Base-by-base conservation (phyloP, 2,797 vertebrate genomes). In the Phrynocephalus forsythii region DNA sequence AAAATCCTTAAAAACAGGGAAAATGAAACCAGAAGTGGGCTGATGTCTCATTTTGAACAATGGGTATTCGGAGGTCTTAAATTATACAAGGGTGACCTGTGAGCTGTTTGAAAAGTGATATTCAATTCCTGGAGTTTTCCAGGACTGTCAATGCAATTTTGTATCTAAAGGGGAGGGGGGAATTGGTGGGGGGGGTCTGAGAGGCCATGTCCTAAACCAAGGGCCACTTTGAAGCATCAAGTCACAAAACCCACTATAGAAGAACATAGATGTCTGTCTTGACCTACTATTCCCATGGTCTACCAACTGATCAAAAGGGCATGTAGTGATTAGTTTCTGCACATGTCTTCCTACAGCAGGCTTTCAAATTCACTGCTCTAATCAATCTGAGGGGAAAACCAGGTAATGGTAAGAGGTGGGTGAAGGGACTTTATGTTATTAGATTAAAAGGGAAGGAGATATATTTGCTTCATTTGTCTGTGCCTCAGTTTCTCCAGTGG, bases 401-500 rank as follows among this genome's bases (percentile, higher is more conserved):
- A 84, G 44, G 68, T 52, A 84, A 33, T 66, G 22, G 16, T 73
- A 67, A 84, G 3, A 73, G 72, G 80, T 77, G 26, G 22, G 7
- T 75, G 50, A 67, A 56, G 11, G 81, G 77, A 3, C 1, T 80
- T 44, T 8, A 16, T n/a, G n/a, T 44, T n/a, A 1, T 83, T 82
- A n/a, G 0, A 66, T 75, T 44, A 15, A 8, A 30, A 33, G 6
- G 44, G 78, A 22, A 84, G 82, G 48, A 38, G 26, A 13, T 15
- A 33, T 38, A 7, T 68, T 84, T 86, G 77, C 69, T 76, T 75
- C 22, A 11, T 86, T 90, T 86, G 68, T 68, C 80, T 33, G 2
- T 84, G 81, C 69, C 80, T 89, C 44, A 56, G 68, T 86, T 86
- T 83, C 71, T 72, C 81, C 67, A 68, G 11, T 4, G 20, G 9